A percentile compares a stretch with the other conserved stretches of the same genome.
These are phyloP conservation scores for Menidia beryllina DNA, from an alignment of 2,113 vertebrate genomes.

Conservation along the genomic window DNA sequence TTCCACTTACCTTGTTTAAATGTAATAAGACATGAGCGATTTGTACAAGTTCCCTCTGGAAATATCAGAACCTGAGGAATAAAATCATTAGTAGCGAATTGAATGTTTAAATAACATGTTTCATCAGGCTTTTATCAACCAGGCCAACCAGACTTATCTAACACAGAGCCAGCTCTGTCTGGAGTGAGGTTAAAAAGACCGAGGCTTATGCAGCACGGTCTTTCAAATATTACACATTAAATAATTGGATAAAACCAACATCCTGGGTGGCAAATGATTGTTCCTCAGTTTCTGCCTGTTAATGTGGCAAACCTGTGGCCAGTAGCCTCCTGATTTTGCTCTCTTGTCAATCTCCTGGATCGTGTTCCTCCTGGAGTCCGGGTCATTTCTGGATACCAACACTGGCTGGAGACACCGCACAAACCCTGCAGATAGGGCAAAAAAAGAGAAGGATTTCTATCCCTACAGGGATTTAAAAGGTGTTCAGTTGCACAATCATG, in stretches of 20 bases:
- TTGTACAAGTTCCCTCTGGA: slow-evolving; percentile 98
- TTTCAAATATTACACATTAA: slow-evolving; percentile 5
- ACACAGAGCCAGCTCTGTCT: background rate
- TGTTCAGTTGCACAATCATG: slow-evolving; percentile 2
- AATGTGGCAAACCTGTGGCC: slow-evolving; percentile 90
- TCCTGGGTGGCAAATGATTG: background rate
- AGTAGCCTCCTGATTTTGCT: slow-evolving; percentile 87
- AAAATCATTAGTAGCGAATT: slow-evolving; percentile 62
- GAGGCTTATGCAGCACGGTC: background rate
- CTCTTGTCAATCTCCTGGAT: slow-evolving; percentile 89
- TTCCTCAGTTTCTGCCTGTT: background rate
- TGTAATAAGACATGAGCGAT: slow-evolving; percentile 97
- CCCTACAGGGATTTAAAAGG: background rate
- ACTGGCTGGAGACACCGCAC: slow-evolving; percentile 90
- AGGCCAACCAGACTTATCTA: background rate
- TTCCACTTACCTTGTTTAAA: slow-evolving; percentile 94
- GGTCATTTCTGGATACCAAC: slow-evolving; percentile 91
- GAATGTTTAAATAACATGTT: slow-evolving; percentile 24
- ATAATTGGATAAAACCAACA: slow-evolving; percentile 10
- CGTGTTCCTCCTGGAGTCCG: slow-evolving; percentile 93
- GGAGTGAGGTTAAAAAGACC: background rate
- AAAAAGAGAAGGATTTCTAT: background rate
- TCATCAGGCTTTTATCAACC: background rate
- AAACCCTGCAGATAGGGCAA: slow-evolving; percentile 67
- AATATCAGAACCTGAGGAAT: slow-evolving; percentile 91